phyloP scores from a whole-genome alignment of 1,140 invertebrate species.

The Colletes latitarsis region DNA sequence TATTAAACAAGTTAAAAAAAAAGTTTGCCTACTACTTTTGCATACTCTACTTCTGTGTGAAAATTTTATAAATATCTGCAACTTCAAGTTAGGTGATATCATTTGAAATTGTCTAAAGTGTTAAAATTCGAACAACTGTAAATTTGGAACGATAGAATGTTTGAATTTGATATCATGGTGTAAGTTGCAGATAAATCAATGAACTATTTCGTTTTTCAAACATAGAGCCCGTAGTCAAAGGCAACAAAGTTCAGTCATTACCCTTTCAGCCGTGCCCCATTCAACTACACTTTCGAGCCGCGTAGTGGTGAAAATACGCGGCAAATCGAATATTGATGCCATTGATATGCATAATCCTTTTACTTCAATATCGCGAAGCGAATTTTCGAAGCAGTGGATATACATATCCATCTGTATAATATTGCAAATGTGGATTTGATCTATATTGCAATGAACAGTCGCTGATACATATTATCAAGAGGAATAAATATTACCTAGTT shows the following conservation, averaged over 20 bases:
- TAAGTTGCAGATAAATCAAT: background rate
- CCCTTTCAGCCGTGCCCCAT: constrained; percentile 2
- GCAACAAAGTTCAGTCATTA: background rate
- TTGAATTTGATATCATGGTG: background rate
- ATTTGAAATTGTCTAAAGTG: too few species aligned
- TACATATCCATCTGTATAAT: background rate
- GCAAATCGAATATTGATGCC: constrained; percentile 19
- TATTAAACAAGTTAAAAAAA: too few species aligned
- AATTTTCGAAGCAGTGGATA: constrained; percentile 6
- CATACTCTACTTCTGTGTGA: too few species aligned
- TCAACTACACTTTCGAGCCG: background rate
- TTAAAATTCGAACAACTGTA: background rate
- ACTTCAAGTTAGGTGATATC: too few species aligned
- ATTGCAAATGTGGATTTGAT: background rate
- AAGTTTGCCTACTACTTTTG: too few species aligned
- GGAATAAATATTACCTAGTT: background rate
- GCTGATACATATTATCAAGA: background rate
- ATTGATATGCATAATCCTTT: constrained; percentile 38
- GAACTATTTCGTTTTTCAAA: background rate
- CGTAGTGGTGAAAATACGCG: background rate
- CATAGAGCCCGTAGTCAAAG: background rate
- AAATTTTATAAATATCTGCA: too few species aligned
- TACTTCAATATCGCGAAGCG: background rate
- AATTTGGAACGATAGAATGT: background rate
- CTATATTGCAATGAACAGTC: background rate